Conservation (phyloP, 30 jellyfish, hydroid and myxozoan species). For the Aurelia sp. region DNA sequence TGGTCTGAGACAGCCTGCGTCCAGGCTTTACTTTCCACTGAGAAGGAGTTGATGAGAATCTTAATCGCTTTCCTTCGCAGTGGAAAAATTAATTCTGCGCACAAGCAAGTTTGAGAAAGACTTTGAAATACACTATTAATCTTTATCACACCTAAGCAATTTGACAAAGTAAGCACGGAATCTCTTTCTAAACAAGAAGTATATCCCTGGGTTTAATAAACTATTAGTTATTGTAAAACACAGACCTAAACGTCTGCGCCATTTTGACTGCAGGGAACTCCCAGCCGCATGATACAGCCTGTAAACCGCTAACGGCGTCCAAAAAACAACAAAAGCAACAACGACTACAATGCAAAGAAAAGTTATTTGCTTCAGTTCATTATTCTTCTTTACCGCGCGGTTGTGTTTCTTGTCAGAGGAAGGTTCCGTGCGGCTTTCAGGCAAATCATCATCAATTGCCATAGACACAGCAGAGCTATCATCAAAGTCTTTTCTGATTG, state of each 20-base stretch:
- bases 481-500: too few species aligned
- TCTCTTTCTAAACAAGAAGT: slow-evolving; percentile 7
- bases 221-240: slow-evolving; percentile 42
- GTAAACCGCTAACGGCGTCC: slow-evolving; percentile 45
- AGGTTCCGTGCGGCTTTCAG: too few species aligned
- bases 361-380: not conserved
- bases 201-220: slow-evolving; percentile 16
- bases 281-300: slow-evolving; percentile 11
- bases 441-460: too few species aligned
- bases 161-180: slow-evolving; percentile 3
- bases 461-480: too few species aligned
- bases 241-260: slow-evolving; percentile 3
- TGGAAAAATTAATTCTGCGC: too few species aligned
- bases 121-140: too few species aligned
- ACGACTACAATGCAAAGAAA: slow-evolving; percentile 7
- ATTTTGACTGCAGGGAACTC: not conserved
- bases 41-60: too few species aligned
- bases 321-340: slow-evolving; percentile 4
- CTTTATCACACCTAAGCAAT: not conserved
- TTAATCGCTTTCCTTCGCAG: too few species aligned
- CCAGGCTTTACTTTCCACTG: too few species aligned
- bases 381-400: not conserved
- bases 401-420: too few species aligned
- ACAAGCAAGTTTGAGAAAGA: too few species aligned
- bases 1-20: too few species aligned